Evolutionary conservation across 23 tunicate species (phyloP).

Genomic region (Styela plicata): DNA sequence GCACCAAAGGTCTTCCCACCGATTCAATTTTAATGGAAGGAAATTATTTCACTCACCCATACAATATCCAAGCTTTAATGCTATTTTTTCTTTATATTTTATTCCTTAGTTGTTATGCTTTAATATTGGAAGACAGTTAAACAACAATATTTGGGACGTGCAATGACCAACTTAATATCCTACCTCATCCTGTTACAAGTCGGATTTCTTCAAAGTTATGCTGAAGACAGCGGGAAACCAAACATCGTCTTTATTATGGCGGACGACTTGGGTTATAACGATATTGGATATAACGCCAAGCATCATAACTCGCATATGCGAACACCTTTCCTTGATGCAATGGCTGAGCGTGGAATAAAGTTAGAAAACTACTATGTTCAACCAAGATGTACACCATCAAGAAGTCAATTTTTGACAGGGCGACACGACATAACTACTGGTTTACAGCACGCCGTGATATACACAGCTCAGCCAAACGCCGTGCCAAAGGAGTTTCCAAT

Average conservation of each 20-base stretch:
- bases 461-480: constrained; percentile 42
- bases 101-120: too few species aligned
- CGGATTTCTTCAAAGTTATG: background rate
- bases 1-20: too few species aligned
- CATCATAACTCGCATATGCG: constrained; percentile 41
- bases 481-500: constrained; percentile 32
- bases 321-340: constrained; percentile 59
- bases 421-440: constrained; percentile 76
- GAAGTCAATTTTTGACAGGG: constrained; percentile 58
- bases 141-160: too few species aligned
- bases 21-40: too few species aligned
- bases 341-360: constrained; percentile 35
- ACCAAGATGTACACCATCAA: constrained; percentile 60
- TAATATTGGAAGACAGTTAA: too few species aligned
- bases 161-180: too few species aligned
- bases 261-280: constrained; percentile 71
- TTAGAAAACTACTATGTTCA: constrained; percentile 34
- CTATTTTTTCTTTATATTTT: too few species aligned
- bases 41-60: too few species aligned
- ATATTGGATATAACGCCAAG: constrained; percentile 53
- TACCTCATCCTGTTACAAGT: too few species aligned
- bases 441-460: constrained; percentile 49
- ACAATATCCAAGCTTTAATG: too few species aligned
- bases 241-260: constrained; percentile 47
- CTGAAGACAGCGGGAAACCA: background rate